phyloP scores from a whole-genome alignment of 2,113 vertebrate genomes.

The Bothrops jararaca region DNA sequence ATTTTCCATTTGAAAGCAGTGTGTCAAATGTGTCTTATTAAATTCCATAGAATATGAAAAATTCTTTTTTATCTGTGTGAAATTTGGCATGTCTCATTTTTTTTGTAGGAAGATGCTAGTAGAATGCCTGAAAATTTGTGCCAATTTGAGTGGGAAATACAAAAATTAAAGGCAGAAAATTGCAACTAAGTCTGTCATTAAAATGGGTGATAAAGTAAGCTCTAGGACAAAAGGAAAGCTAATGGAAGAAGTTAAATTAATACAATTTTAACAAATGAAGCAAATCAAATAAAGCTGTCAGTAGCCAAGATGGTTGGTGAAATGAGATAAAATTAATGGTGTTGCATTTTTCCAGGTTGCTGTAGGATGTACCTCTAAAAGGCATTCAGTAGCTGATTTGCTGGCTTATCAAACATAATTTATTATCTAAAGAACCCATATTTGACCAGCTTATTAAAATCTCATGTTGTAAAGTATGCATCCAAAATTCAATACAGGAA shows the following conservation, averaged over 20 bases:
- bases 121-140: background rate
- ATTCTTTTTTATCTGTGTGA: background rate
- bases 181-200: too few species aligned
- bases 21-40: background rate
- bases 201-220: background rate
- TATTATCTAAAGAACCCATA: background rate
- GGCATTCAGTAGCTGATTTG: background rate
- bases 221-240: background rate
- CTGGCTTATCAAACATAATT: background rate
- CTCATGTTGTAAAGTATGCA: background rate
- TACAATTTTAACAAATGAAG: background rate
- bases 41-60: background rate
- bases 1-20: background rate
- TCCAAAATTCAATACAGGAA: background rate
- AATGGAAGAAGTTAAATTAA: background rate
- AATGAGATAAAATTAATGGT: background rate
- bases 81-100: background rate
- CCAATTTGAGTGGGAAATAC: background rate
- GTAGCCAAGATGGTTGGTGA: background rate
- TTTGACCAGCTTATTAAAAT: background rate
- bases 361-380: background rate
- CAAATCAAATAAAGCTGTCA: background rate
- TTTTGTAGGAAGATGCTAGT: background rate
- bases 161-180: background rate
- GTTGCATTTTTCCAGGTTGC: background rate